Percentiles rank a stretch among this genome's conserved stretches.
These are phyloP conservation scores for Hyphantria cunea DNA, from an alignment of 1,140 invertebrate species.

Conservation along the genomic window DNA sequence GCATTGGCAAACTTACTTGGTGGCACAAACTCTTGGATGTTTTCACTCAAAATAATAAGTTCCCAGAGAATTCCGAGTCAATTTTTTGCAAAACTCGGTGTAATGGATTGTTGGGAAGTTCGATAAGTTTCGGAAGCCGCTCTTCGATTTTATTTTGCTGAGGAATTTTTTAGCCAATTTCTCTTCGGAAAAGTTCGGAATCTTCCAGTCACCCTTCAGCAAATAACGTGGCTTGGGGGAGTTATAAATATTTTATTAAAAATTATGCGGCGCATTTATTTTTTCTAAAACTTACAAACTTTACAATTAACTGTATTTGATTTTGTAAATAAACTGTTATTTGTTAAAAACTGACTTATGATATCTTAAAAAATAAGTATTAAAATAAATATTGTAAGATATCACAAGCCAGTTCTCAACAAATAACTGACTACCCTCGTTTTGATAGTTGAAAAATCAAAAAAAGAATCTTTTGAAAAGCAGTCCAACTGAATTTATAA, in stretches of 20 bases:
- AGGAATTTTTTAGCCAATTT: slow-evolving; percentile 77
- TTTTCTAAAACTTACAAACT: slow-evolving; percentile 5
- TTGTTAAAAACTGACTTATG: background rate
- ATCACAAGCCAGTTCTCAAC: too few species aligned
- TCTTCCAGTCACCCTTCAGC: slow-evolving; percentile 73
- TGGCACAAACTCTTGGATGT: slow-evolving; percentile 72
- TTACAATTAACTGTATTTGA: slow-evolving; percentile 15
- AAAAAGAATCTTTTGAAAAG: too few species aligned
- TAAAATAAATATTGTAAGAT: too few species aligned
- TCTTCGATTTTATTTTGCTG: slow-evolving; percentile 77
- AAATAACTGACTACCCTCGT: too few species aligned
- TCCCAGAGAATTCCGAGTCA: slow-evolving; percentile 60
- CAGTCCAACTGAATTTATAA: too few species aligned
- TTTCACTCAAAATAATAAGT: slow-evolving; percentile 80
- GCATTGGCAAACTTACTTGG: slow-evolving; percentile 44
- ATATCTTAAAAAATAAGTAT: background rate
- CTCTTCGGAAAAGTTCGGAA: slow-evolving; percentile 71
- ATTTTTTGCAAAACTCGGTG: slow-evolving; percentile 79
- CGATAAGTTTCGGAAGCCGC: slow-evolving; percentile 80
- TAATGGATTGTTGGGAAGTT: slow-evolving; percentile 80
- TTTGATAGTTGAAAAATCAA: too few species aligned
- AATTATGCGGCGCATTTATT: slow-evolving; percentile 27
- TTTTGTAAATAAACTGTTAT: slow-evolving; percentile 1
- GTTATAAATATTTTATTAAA: slow-evolving; percentile 43
- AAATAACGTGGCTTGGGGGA: slow-evolving; percentile 34